These are phyloP conservation scores for Drosophila sturtevanti DNA, from an alignment of 1,140 invertebrate species.

Conservation along the genomic window DNA sequence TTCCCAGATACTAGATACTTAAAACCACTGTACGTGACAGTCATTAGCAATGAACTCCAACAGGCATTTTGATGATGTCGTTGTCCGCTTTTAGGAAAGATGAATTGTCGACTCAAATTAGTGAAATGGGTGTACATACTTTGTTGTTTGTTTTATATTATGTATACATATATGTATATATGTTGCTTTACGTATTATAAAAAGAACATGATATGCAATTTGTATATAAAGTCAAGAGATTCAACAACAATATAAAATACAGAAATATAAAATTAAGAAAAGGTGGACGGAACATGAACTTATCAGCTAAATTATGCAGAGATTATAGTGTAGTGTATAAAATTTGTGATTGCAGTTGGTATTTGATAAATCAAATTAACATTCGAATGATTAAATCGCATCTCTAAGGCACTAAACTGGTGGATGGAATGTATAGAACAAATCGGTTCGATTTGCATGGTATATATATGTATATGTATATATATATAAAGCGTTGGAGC, in stretches of 20 bases:
- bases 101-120: constrained; percentile 35
- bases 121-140: constrained; percentile 14
- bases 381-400: constrained; percentile 5
- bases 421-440: constrained; percentile 52
- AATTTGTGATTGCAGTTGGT: constrained; percentile 39
- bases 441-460: background rate
- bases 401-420: constrained; percentile 65
- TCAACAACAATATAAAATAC: constrained; percentile 41
- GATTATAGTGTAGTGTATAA: constrained; percentile 29
- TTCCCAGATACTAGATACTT: background rate
- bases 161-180: constrained; percentile 29
- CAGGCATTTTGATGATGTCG: background rate
- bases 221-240: constrained; percentile 42
- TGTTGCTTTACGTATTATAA: constrained; percentile 25
- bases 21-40: constrained; percentile 1
- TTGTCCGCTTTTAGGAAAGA: background rate
- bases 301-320: constrained; percentile 52
- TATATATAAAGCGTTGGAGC: background rate
- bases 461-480: too few species aligned
- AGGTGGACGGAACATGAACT: constrained; percentile 59
- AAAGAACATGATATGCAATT: constrained; percentile 51
- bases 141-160: constrained; percentile 26
- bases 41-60: constrained; percentile 6
- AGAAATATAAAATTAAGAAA: constrained; percentile 15
- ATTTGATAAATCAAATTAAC: constrained; percentile 23